A percentile compares a stretch with the other conserved stretches of the same genome.
Evolutionary conservation across 2,113 vertebrate genomes (phyloP).

Genomic region (Lepisosteus oculatus): DNA sequence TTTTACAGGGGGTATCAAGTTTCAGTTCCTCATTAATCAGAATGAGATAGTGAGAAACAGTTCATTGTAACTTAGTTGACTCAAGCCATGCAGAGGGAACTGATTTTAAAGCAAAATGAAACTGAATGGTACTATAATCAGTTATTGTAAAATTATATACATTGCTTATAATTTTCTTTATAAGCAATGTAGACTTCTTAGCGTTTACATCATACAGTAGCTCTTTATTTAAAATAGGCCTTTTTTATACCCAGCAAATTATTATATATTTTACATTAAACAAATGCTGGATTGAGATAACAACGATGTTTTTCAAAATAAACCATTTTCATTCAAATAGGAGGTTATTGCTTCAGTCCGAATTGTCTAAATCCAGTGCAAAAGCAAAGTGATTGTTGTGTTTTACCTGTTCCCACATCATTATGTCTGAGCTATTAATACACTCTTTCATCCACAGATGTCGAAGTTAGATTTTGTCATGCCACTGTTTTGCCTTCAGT

Average conservation of each 20-base stretch:
- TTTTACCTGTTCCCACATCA: conserved; percentile 38
- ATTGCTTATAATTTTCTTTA: too few species aligned
- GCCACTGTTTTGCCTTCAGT: conserved; percentile 28
- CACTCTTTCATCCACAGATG: conserved; percentile 35
- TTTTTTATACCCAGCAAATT: too few species aligned
- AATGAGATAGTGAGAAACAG: neutral
- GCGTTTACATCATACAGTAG: too few species aligned
- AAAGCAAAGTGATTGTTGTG: conserved; percentile 47
- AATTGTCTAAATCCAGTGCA: conserved; percentile 51
- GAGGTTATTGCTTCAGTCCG: conserved; percentile 38
- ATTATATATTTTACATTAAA: too few species aligned
- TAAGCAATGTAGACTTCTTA: too few species aligned
- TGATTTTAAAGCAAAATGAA: neutral
- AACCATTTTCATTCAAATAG: neutral
- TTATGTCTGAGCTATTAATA: conserved; percentile 44
- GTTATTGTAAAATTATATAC: too few species aligned
- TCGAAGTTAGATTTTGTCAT: conserved; percentile 33
- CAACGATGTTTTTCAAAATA: neutral
- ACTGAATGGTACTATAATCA: neutral
- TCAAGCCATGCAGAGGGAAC: neutral
- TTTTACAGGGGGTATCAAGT: neutral
- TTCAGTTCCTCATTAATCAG: neutral
- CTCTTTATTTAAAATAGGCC: too few species aligned
- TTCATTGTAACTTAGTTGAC: neutral
- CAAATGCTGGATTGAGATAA: too few species aligned